A percentile compares a stretch with the other conserved stretches of the same genome.
Conservation (phyloP, 2,113 vertebrate species). For the Chitala chitala region DNA sequence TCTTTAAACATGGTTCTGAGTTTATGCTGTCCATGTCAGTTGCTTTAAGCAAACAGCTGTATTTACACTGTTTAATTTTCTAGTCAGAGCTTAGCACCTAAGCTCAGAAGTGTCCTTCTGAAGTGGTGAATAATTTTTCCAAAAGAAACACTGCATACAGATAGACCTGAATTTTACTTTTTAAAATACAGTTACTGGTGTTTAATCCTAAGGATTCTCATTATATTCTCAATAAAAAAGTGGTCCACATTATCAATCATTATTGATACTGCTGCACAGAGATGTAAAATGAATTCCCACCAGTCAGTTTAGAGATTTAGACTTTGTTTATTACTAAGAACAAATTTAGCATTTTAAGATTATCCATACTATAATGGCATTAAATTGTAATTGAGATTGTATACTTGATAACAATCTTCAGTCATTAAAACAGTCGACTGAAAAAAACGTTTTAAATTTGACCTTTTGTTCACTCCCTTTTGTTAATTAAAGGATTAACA, state of each 20-base stretch:
- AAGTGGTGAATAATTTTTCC: slow-evolving; percentile 3
- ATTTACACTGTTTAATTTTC: not conserved
- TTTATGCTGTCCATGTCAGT: slow-evolving; percentile 20
- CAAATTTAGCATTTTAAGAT: not conserved
- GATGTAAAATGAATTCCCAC: too few relatives aligned
- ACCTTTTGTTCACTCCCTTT: too few relatives aligned
- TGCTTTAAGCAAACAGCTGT: slow-evolving; percentile 14
- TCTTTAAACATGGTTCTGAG: slow-evolving; percentile 20
- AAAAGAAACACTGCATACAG: not conserved
- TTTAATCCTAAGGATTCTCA: not conserved
- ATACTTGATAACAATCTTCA: too few relatives aligned
- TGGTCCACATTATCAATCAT: too few relatives aligned
- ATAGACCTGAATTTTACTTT: not conserved
- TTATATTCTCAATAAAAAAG: too few relatives aligned
- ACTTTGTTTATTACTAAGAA: slow-evolving; percentile 9
- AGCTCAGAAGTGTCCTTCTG: not conserved
- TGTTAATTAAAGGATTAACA: too few relatives aligned
- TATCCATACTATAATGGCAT: not conserved
- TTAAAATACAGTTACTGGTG: not conserved
- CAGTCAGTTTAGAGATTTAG: too few relatives aligned
- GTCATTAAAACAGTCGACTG: too few relatives aligned
- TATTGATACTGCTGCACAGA: too few relatives aligned
- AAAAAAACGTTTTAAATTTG: too few relatives aligned
- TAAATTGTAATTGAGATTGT: too few relatives aligned
- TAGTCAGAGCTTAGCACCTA: not conserved